Evolutionary conservation across 2,888 invertebrate genomes (phyloP).

Genomic region (Emmelina monodactyla): DNA sequence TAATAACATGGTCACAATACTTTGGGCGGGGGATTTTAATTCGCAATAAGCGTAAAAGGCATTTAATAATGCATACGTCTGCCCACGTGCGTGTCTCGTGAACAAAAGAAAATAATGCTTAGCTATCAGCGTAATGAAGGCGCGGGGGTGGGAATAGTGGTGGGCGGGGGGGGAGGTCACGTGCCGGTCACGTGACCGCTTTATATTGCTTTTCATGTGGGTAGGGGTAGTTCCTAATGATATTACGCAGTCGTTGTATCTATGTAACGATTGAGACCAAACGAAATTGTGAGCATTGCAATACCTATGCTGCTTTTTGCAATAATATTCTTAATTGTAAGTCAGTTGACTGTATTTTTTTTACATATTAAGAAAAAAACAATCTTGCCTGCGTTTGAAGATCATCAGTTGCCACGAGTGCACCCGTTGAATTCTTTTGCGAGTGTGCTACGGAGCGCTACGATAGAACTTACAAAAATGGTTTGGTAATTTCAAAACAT

Average conservation of each 20-base stretch:
- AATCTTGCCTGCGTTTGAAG: too few relatives aligned
- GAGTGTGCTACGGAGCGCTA: too few relatives aligned
- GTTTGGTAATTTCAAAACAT: too few relatives aligned
- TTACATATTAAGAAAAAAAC: too few relatives aligned
- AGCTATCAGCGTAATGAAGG: conserved; percentile 57
- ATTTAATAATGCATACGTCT: conserved; percentile 65
- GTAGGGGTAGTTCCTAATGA: conserved; percentile 27
- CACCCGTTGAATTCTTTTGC: too few relatives aligned
- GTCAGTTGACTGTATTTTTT: too few relatives aligned
- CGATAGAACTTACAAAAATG: too few relatives aligned
- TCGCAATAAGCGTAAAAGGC: conserved; percentile 65
- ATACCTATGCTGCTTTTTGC: too few relatives aligned
- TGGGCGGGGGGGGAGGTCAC: conserved; percentile 26
- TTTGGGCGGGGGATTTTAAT: conserved; percentile 38
- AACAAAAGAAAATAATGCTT: conserved; percentile 61
- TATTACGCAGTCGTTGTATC: neutral
- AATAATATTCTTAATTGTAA: too few relatives aligned
- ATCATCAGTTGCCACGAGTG: too few relatives aligned
- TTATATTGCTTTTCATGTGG: conserved; percentile 37
- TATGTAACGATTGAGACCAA: too few relatives aligned
- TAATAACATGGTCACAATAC: conserved; percentile 37
- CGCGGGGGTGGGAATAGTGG: conserved; percentile 25
- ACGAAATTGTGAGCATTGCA: too few relatives aligned
- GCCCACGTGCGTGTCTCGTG: conserved; percentile 45
- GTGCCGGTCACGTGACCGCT: conserved; percentile 56